Evolutionary conservation across 2,888 invertebrate species (phyloP).

Genomic region (Eupeodes latifasciatus): DNA sequence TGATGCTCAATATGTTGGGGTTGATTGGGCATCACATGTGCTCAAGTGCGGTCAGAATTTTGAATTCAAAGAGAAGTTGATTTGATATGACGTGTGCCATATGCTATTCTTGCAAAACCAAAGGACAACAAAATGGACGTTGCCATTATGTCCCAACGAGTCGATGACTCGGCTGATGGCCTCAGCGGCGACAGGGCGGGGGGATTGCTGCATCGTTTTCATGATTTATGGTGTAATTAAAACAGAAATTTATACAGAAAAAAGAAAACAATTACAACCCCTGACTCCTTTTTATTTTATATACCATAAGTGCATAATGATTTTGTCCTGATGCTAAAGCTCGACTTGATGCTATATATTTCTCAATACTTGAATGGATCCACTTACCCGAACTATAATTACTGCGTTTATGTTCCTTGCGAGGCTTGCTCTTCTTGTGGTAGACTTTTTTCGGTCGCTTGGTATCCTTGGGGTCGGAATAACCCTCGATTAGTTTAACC

Average conservation of each 20-base stretch:
- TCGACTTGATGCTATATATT: conserved; percentile 25
- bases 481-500: conserved; percentile 83
- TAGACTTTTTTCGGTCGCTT: conserved; percentile 83
- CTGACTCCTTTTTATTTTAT: neutral
- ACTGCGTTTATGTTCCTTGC: conserved; percentile 80
- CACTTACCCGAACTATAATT: conserved; percentile 83
- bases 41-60: conserved; percentile 72
- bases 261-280: conserved; percentile 18
- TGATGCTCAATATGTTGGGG: conserved; percentile 26
- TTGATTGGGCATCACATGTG: conserved; percentile 68
- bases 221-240: conserved; percentile 63
- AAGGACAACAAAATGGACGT: conserved; percentile 23
- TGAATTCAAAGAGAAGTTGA: conserved; percentile 61
- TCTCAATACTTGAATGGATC: conserved; percentile 60
- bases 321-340: conserved; percentile 76
- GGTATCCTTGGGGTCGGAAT: conserved; percentile 84
- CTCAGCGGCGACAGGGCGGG: no score
- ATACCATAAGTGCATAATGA: conserved; percentile 51
- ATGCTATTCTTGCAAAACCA: conserved; percentile 45
- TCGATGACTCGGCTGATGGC: conserved; percentile 15
- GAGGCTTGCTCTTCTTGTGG: conserved; percentile 82
- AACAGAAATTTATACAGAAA: conserved; percentile 34
- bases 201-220: conserved; percentile 13
- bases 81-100: conserved; percentile 57
- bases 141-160: conserved; percentile 10